phyloP scores from a whole-genome alignment of 1,140 invertebrate genomes.

The Drosophila tristis region DNA sequence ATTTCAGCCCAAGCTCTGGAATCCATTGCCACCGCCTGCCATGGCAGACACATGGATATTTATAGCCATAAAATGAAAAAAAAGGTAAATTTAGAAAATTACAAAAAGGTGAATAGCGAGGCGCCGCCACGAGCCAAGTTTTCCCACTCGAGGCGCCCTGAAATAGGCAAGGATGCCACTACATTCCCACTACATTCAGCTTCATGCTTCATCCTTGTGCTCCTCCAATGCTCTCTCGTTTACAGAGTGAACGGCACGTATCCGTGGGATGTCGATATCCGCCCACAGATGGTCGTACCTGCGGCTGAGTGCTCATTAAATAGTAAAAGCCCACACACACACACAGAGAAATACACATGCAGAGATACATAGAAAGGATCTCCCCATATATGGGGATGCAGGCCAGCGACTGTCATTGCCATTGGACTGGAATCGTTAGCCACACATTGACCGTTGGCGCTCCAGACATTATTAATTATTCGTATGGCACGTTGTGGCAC shows the following conservation, averaged over 20 bases:
- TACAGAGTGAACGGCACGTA: conserved; percentile 36
- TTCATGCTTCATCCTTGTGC: no score
- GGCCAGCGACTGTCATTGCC: background rate
- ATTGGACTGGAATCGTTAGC: conserved; percentile 48
- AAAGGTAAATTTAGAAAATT: conserved; percentile 56
- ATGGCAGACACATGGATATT: conserved; percentile 33
- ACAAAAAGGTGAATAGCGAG: conserved; percentile 14
- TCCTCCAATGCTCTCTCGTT: background rate
- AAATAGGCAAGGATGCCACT: conserved; percentile 41
- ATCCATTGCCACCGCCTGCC: conserved; percentile 5
- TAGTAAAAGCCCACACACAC: conserved; percentile 51
- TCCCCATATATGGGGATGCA: conserved; percentile 12
- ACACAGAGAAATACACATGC: background rate
- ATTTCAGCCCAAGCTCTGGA: background rate
- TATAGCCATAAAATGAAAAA: conserved; percentile 53
- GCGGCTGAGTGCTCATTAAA: conserved; percentile 71
- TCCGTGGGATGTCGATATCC: conserved; percentile 21
- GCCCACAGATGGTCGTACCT: conserved; percentile 26
- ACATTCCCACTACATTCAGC: background rate
- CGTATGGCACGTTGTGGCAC: conserved; percentile 24
- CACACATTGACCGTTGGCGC: conserved; percentile 46
- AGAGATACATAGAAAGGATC: conserved; percentile 13
- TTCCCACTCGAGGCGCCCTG: conserved; percentile 34
- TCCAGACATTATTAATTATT: conserved; percentile 70
- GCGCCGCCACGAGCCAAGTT: conserved; percentile 25